These are phyloP conservation scores for Neotragus moschatus DNA, from an alignment of 2,113 vertebrate genomes.

Conservation along the genomic window DNA sequence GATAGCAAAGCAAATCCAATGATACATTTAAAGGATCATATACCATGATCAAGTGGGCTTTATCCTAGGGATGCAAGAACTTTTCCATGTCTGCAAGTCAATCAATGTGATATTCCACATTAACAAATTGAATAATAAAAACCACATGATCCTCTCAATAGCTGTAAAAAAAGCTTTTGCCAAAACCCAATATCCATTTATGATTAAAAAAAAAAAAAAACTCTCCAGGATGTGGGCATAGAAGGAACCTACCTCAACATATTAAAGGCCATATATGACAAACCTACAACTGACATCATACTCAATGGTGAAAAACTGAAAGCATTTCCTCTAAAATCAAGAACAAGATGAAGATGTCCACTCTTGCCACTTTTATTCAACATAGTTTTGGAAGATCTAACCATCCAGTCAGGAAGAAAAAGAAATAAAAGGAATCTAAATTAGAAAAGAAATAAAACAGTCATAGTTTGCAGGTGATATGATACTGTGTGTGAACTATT, in stretches of 20 bases:
- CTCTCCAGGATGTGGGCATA: not conserved
- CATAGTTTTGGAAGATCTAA: not conserved
- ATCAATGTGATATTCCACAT: not conserved
- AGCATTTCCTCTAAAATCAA: not conserved
- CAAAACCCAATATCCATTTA: not conserved
- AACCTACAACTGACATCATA: not conserved
- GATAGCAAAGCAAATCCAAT: not conserved
- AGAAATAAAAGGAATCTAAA: not conserved
- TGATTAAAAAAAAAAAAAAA: not conserved
- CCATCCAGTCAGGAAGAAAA: not conserved
- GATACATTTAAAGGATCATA: not conserved
- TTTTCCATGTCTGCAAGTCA: not conserved
- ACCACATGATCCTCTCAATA: not conserved
- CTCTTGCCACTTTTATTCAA: not conserved
- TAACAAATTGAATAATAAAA: not conserved
- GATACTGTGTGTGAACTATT: not conserved
- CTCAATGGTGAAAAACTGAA: not conserved
- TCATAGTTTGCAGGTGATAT: not conserved
- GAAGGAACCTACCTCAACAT: not conserved
- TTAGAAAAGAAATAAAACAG: not conserved
- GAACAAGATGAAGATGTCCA: not conserved
- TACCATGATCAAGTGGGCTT: not conserved
- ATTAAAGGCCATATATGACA: not conserved
- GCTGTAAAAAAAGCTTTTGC: not conserved
- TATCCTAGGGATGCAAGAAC: not conserved